Evolutionary conservation across 2,888 invertebrate species (phyloP).

Genomic region (Epistrophe eligans): DNA sequence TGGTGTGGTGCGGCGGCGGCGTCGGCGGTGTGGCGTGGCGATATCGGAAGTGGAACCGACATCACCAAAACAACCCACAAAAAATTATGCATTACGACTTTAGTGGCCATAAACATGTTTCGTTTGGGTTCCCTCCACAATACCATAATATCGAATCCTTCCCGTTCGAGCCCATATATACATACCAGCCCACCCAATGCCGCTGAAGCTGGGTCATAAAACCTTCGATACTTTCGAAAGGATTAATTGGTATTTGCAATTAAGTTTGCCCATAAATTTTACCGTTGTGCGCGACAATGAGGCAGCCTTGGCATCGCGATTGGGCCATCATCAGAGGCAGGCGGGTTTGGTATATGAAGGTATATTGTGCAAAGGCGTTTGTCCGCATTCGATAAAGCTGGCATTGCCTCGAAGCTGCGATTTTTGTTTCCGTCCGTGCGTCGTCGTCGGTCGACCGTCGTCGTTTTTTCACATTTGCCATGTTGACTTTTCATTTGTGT

Average conservation of each 20-base stretch:
- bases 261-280: constrained; percentile 73
- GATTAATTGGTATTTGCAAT: constrained; percentile 76
- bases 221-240: constrained; percentile 72
- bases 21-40: background rate
- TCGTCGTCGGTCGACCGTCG: background rate
- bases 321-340: constrained; percentile 27
- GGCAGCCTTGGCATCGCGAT: constrained; percentile 60
- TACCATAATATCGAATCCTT: constrained; percentile 11
- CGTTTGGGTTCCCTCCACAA: constrained; percentile 13
- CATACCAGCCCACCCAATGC: background rate
- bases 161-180: background rate
- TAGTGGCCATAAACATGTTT: constrained; percentile 72
- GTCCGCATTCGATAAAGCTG: constrained; percentile 57
- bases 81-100: constrained; percentile 73
- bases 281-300: constrained; percentile 63
- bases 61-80: constrained; percentile 58
- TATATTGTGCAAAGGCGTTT: constrained; percentile 53
- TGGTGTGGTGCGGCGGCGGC: background rate
- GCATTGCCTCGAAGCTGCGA: constrained; percentile 23
- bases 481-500: constrained; percentile 71
- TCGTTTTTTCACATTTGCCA: constrained; percentile 29
- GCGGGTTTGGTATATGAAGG: background rate
- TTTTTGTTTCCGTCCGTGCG: constrained; percentile 9
- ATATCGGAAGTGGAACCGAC: constrained; percentile 40
- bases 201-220: constrained; percentile 49